phyloP scores from a whole-genome alignment of 2,113 vertebrate species.

The Perca fluviatilis region DNA sequence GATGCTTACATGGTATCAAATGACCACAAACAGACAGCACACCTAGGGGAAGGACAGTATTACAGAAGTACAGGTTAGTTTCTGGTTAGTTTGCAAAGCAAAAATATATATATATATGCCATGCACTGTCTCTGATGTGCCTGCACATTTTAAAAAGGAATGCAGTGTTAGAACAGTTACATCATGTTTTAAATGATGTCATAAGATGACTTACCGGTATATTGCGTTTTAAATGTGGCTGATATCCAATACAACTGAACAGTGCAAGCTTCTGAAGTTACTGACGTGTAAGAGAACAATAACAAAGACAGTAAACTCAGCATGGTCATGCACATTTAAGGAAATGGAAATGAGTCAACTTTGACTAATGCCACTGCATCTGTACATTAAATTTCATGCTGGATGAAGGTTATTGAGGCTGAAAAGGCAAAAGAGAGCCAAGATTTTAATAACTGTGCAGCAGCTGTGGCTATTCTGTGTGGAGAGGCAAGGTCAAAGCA shows the following conservation, averaged over 20 bases:
- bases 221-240: not conserved
- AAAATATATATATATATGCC: no score
- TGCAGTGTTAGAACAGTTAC: no score
- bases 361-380: conserved; percentile 9
- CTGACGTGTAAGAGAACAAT: not conserved
- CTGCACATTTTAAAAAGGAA: no score
- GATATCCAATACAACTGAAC: not conserved
- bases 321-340: not conserved
- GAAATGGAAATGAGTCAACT: conserved; percentile 17
- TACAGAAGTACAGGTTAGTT: no score
- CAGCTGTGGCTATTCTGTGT: not conserved
- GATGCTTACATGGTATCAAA: not conserved
- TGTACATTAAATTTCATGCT: conserved; percentile 3
- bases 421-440: conserved; percentile 44
- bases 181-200: no score
- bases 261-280: not conserved
- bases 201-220: no score
- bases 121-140: not conserved
- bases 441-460: conserved; percentile 43
- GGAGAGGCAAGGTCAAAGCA: conserved; percentile 59
- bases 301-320: not conserved
- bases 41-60: no score
- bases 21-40: not conserved
- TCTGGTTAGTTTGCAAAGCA: no score
- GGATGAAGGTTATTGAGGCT: conserved; percentile 41